Base-by-base conservation (phyloP, 2,888 invertebrate species). In the Smittia aterrima region DNA sequence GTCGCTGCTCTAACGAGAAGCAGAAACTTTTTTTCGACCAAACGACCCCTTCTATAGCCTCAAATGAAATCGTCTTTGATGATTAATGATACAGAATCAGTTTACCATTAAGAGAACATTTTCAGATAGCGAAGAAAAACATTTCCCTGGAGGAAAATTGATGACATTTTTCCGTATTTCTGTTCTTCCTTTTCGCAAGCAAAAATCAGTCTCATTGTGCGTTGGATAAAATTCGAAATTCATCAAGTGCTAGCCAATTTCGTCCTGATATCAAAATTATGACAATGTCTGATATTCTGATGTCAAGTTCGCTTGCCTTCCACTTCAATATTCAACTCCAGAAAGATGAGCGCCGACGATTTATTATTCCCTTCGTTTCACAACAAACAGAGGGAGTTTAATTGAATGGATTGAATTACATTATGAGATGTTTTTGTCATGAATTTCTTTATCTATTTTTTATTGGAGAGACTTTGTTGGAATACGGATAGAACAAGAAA, bases 401-500 rank as follows among this genome's bases (percentile, higher is more conserved):
- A 47, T 47, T 47, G 47, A 47, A 47, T 47, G 47, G 47, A 47
- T n/a, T 16, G 47, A 47, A 47, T 47, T n/a, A 47, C 47, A 47
- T 47, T 47, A 47, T 16, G 47, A 13, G 47, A 16, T 47, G n/a
- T 47, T 47, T 47, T 47, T 47, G 47, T 47, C 16, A 47, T 47
- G 47, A 47, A 47, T 47, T 47, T 47, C 16, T 47, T 47, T 47
- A 47, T 47, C 47, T 47, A 47, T 47, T 47, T 47, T 47, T 47
- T 47, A 47, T 47, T 2, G 16, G 11, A 16, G 47, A 47, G 47
- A 47, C 11, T 47, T 47, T 16, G 2, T n/a, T 16, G 16, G 11
- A 47, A 13, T 47, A n/a, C n/a, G n/a, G 38, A 38, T 7, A 38
- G 6, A 9, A 38, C 38, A 7, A 9, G 9, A 38, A 9, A 38